Conservation (phyloP, 2,113 vertebrate genomes). For the Cyprinus carpio region DNA sequence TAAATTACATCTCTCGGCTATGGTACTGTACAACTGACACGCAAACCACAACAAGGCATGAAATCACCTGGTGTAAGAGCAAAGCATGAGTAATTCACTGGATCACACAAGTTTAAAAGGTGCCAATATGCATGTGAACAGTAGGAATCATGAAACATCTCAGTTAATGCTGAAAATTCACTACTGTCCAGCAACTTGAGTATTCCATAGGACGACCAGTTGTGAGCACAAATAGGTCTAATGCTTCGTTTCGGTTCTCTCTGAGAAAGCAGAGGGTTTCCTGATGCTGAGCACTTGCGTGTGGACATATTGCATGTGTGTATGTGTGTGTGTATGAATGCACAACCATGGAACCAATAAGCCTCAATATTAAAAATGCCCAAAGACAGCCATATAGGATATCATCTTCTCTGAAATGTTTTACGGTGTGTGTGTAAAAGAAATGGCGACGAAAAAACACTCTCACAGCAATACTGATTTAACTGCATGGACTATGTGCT, state of each 20-base stretch:
- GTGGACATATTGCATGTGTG: neutral
- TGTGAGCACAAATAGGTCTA: neutral
- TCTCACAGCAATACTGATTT: conserved; percentile 18
- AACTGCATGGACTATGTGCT: conserved; percentile 12
- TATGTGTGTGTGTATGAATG: neutral
- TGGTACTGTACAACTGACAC: neutral
- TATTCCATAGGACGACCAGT: neutral
- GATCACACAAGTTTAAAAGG: neutral
- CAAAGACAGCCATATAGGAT: conserved; percentile 1
- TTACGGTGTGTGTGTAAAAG: neutral
- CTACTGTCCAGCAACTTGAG: neutral
- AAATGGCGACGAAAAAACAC: neutral
- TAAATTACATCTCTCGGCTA: neutral
- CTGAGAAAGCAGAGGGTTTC: conserved; percentile 2
- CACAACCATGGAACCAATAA: neutral
- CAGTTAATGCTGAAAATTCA: neutral
- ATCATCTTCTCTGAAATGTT: conserved; percentile 2
- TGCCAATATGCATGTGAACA: neutral
- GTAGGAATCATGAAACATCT: neutral
- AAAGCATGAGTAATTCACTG: neutral
- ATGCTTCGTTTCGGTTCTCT: conserved; percentile 16
- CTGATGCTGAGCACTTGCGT: neutral
- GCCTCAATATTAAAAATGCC: conserved; percentile 15
- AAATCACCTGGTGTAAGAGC: neutral
- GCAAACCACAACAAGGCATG: conserved; percentile 17